Base-by-base conservation (phyloP, 2,113 vertebrate species). In the Strix aluco region DNA sequence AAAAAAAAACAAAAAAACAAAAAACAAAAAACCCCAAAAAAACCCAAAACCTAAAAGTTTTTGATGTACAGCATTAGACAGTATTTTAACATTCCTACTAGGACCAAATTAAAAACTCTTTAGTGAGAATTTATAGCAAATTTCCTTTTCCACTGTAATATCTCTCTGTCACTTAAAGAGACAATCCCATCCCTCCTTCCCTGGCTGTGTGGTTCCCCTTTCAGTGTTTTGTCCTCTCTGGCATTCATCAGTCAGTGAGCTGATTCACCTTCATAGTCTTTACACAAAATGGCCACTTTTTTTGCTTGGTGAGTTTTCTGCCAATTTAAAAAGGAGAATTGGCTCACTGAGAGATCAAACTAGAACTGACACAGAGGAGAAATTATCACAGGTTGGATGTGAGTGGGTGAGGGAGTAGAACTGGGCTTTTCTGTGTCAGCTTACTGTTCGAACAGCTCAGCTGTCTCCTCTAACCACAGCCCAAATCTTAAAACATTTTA, bases 251-350 rank as follows among this genome's bases (percentile, higher is more conserved):
- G 12, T 15, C 10, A 52, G 18, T n/a, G 26, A 67, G 12, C 20
- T 80, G 42, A 27, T 49, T 52, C 18, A 46, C 10, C 13, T 17
- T 19, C 9, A 7, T 5, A 66, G 5, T 11, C 18, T 58, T 88
- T 44, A 38, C 1, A 4, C 5, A 18, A 44, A 29, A 32, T 21
- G 1, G 13, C 0, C 1, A 32, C 9, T 20, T 57, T 61, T 34
- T 73, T 38, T 77, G 5, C 32, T 65, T 40, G 19, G 2, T 49
- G 42, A 42, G 9, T 25, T 47, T 79, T 52, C 40, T 91, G 13
- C 6, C 17, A 17, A 15, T 57, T 65, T 57, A 52, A 25, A 58
- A 61, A 47, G 23, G 8, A 46, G 19, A 18, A 75, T 16, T 54
- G 2, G 13, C 20, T 77, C 23, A 23, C 15, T 20, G 10, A 52